Evolutionary conservation across 1,140 invertebrate genomes (phyloP).

Genomic region (Campoletis sonorensis): DNA sequence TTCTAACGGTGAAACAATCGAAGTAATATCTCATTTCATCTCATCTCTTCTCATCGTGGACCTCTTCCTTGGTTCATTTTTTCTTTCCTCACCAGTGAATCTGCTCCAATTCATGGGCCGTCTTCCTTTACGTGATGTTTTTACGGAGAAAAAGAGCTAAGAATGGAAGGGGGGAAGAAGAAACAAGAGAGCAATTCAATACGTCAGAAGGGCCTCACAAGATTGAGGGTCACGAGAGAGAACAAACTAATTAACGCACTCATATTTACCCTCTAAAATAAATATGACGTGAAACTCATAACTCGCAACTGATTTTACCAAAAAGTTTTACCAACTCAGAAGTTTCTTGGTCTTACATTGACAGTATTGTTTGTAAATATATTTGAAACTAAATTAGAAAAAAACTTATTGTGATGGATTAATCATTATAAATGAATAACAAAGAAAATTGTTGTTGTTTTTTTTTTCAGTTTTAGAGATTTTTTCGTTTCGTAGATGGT

Average conservation of each 20-base stretch:
- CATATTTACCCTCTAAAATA: slow-evolving; percentile 6
- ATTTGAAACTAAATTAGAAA: too few relatives aligned
- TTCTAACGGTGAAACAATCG: slow-evolving; percentile 51
- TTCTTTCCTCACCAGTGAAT: slow-evolving; percentile 7
- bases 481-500: too few relatives aligned
- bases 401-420: too few relatives aligned
- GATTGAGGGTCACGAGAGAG: slow-evolving; percentile 13
- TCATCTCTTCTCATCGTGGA: slow-evolving; percentile 32
- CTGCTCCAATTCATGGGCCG: neutral
- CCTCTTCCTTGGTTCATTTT: neutral
- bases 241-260: slow-evolving; percentile 41
- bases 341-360: too few relatives aligned
- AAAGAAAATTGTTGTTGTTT: too few relatives aligned
- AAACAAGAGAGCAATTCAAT: slow-evolving; percentile 21
- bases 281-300: neutral
- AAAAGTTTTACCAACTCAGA: neutral
- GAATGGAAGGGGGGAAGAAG: neutral
- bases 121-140: slow-evolving; percentile 3
- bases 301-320: slow-evolving; percentile 6
- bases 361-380: too few relatives aligned
- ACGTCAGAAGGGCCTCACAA: neutral
- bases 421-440: too few relatives aligned
- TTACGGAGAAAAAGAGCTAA: neutral
- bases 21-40: slow-evolving; percentile 48
- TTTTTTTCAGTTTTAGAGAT: too few relatives aligned